Conservation (phyloP, 2,888 invertebrate genomes). For the Eubasilissa splendida region DNA sequence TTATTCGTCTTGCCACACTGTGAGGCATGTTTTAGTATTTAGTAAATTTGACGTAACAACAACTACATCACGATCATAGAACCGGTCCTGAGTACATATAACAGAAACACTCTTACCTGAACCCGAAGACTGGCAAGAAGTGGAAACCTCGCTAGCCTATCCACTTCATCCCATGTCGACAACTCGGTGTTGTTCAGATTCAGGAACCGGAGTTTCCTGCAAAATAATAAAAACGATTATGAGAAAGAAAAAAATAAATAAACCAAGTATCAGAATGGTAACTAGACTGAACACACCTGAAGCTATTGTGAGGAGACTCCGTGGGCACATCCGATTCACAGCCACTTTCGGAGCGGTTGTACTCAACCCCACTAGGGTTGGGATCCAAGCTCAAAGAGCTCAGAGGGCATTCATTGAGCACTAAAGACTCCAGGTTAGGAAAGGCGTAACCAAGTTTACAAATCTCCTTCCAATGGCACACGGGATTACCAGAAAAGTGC, state of each 20-base stretch:
- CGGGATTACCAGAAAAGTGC: conserved; percentile 90
- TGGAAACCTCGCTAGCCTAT: conserved; percentile 87
- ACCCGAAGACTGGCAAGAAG: conserved; percentile 87
- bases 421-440: conserved; percentile 87
- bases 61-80: no score
- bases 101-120: conserved; percentile 70
- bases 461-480: conserved; percentile 89
- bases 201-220: conserved; percentile 81
- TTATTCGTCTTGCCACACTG: no score
- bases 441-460: conserved; percentile 88
- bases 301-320: conserved; percentile 76
- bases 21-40: no score
- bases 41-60: no score
- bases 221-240: conserved; percentile 62
- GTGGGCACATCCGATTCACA: conserved; percentile 68
- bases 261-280: neutral
- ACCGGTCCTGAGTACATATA: no score
- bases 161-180: conserved; percentile 91
- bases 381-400: conserved; percentile 65
- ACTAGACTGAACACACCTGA: conserved; percentile 67
- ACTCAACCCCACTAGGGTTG: conserved; percentile 60
- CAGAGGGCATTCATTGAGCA: conserved; percentile 90
- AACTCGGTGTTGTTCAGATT: conserved; percentile 90
- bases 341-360: conserved; percentile 73
- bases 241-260: neutral